Conservation (phyloP, 2,113 vertebrate species). For the Antechinus flavipes region DNA sequence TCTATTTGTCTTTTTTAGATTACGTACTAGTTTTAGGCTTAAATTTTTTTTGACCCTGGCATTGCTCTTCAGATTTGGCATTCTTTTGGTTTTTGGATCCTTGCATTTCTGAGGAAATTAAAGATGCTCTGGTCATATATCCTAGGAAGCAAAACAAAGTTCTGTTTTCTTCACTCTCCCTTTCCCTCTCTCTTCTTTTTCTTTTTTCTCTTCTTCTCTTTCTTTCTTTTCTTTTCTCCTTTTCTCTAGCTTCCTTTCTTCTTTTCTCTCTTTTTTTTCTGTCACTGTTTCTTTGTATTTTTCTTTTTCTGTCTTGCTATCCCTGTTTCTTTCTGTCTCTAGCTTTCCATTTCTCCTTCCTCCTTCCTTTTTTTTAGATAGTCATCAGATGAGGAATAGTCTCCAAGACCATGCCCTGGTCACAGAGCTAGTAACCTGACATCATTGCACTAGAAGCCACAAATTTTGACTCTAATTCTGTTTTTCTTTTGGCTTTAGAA, state of each 20-base stretch:
- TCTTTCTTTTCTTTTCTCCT: neutral
- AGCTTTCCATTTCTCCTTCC: neutral
- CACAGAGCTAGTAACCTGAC: no score
- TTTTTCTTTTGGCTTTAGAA: no score
- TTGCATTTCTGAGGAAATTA: neutral
- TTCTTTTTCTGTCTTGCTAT: neutral
- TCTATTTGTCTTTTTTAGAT: neutral
- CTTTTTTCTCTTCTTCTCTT: neutral
- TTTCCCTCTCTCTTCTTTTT: neutral
- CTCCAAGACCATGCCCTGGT: no score
- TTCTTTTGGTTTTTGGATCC: slow-evolving; percentile 4
- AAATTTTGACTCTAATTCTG: no score
- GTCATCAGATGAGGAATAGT: neutral
- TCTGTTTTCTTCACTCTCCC: neutral
- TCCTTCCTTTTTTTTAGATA: neutral
- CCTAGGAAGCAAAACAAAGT: neutral
- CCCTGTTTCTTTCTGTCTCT: neutral
- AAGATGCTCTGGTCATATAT: neutral
- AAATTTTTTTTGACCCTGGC: neutral
- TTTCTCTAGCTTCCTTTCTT: neutral
- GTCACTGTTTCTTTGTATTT: no score
- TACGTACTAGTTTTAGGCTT: slow-evolving; percentile 16
- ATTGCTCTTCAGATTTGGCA: neutral
- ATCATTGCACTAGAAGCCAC: no score
- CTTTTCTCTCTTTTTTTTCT: neutral